A percentile compares a stretch with the other conserved stretches of the same genome.
These are phyloP conservation scores for Trigoniulus corallinus DNA, from an alignment of 1,140 invertebrate genomes.

Conservation along the genomic window DNA sequence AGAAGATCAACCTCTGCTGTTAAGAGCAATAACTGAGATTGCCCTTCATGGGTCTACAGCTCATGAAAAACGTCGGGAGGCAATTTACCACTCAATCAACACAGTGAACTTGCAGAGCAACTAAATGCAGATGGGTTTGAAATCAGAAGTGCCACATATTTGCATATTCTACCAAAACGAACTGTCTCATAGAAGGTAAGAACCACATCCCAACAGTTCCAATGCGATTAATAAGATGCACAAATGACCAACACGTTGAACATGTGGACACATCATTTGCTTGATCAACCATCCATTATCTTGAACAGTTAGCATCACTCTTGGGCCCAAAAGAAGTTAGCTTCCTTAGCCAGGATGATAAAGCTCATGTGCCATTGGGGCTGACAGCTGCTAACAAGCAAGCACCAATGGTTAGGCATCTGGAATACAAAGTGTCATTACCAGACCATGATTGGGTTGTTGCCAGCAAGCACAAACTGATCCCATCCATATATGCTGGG, in stretches of 20 bases:
- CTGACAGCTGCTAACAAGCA: no score
- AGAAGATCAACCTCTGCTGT: constrained; percentile 13
- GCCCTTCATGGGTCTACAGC: constrained; percentile 10
- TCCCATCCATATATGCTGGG: no score
- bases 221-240: constrained; percentile 15
- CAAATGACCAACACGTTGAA: constrained; percentile 13
- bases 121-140: not conserved
- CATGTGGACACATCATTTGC: constrained; percentile 19
- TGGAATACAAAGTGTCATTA: no score
- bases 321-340: no score
- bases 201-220: constrained; percentile 18
- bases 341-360: no score
- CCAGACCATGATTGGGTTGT: no score
- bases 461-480: no score
- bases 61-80: constrained; percentile 6
- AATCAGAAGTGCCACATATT: not conserved
- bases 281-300: no score
- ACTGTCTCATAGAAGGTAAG: constrained; percentile 18
- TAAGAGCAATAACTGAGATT: constrained; percentile 16
- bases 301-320: no score
- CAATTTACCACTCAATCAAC: not conserved
- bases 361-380: no score
- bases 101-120: not conserved
- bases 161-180: no score
- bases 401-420: no score